Conservation (phyloP, 1,140 invertebrate genomes). For the Drosophila nannoptera region DNA sequence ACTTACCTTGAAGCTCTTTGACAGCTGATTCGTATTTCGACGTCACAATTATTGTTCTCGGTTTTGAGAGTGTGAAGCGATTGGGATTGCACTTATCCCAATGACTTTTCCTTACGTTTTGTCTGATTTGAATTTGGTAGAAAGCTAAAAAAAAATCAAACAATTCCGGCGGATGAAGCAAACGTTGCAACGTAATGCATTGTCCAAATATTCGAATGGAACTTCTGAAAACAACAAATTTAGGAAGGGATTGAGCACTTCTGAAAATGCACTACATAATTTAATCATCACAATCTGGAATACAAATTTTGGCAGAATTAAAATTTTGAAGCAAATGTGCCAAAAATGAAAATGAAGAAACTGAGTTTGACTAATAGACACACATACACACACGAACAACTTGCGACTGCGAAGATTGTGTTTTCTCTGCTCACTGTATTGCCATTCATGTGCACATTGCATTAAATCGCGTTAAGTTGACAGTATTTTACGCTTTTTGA, state of each 20-base stretch:
- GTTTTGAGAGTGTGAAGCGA: background rate
- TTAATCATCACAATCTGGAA: background rate
- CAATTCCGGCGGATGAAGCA: conserved; percentile 28
- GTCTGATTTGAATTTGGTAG: conserved; percentile 24
- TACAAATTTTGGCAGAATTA: background rate
- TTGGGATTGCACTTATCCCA: conserved; percentile 31
- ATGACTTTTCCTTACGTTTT: conserved; percentile 22
- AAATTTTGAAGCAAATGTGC: conserved; percentile 17
- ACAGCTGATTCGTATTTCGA: conserved; percentile 49
- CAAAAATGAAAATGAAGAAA: conserved; percentile 28
- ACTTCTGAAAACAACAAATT: background rate
- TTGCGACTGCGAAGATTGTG: conserved; percentile 23
- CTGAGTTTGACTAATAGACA: conserved; percentile 39
- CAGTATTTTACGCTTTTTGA: conserved; percentile 13
- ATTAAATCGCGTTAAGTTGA: conserved; percentile 9
- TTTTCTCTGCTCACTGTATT: conserved; percentile 33
- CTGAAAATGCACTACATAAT: conserved; percentile 1
- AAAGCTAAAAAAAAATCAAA: conserved; percentile 26
- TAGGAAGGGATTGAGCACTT: background rate
- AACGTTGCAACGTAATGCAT: conserved; percentile 19
- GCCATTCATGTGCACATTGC: conserved; percentile 23
- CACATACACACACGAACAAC: conserved; percentile 24
- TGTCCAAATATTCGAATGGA: conserved; percentile 19
- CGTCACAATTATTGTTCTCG: conserved; percentile 38
- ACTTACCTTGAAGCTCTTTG: conserved; percentile 67